These are phyloP conservation scores for Nipponacmea schrenckii DNA, from an alignment of 2,888 invertebrate genomes.

Conservation along the genomic window DNA sequence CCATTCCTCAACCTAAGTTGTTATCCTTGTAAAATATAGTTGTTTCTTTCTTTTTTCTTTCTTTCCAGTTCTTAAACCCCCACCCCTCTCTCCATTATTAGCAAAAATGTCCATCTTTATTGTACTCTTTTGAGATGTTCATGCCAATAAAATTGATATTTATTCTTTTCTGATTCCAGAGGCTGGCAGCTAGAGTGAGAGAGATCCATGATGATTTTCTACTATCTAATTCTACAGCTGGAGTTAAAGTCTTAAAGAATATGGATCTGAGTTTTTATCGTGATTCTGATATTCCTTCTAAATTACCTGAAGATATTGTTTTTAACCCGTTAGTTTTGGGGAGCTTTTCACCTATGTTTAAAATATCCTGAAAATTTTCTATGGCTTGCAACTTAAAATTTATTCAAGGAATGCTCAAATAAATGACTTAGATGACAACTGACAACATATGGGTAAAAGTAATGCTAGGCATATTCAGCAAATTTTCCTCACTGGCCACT, in stretches of 20 bases:
- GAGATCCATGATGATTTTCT: slow-evolving; percentile 59
- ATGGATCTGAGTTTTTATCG: slow-evolving; percentile 56
- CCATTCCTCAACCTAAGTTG: too few relatives aligned
- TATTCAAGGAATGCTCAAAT: neutral
- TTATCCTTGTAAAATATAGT: too few relatives aligned
- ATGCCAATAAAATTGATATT: neutral
- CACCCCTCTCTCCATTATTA: neutral
- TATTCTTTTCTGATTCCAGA: slow-evolving; percentile 39
- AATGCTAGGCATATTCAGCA: too few relatives aligned
- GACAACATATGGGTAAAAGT: too few relatives aligned
- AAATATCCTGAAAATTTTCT: neutral
- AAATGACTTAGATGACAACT: too few relatives aligned
- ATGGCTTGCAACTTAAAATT: neutral
- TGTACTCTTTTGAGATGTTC: neutral
- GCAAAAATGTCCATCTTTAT: neutral
- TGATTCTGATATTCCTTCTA: slow-evolving; percentile 67
- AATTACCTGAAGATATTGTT: slow-evolving; percentile 55
- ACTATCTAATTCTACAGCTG: slow-evolving; percentile 33
- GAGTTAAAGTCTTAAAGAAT: slow-evolving; percentile 47
- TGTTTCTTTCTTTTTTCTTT: too few relatives aligned
- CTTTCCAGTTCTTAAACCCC: too few relatives aligned
- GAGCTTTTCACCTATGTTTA: neutral
- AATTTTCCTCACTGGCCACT: neutral
- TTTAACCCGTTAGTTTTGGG: slow-evolving; percentile 61
- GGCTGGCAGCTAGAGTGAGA: slow-evolving; percentile 57